Conservation (phyloP, 2,888 invertebrate genomes). For the Scaptomyza caliginosa region DNA sequence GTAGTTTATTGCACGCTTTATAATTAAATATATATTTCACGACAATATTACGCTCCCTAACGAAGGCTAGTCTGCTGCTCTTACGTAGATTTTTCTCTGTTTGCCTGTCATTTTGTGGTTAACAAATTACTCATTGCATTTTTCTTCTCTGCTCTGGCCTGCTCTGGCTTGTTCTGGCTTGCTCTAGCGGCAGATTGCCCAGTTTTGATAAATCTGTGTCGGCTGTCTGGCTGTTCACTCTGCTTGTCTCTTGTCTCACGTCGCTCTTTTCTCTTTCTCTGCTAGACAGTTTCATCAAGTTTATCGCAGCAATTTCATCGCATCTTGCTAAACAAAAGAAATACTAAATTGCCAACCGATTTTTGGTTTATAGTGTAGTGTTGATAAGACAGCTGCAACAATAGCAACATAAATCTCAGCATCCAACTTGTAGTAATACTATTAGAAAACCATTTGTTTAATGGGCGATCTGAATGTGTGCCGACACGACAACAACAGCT, state of each 20-base stretch:
- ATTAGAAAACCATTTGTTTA: constrained; percentile 72
- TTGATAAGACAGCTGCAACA: constrained; percentile 37
- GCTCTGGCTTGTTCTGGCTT: background rate
- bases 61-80: constrained; percentile 7
- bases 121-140: constrained; percentile 63
- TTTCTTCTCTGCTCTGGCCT: background rate
- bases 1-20: constrained; percentile 15
- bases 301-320: constrained; percentile 74
- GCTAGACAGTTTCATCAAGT: constrained; percentile 72
- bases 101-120: constrained; percentile 55
- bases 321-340: constrained; percentile 37
- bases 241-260: background rate
- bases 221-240: constrained; percentile 4
- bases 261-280: constrained; percentile 5
- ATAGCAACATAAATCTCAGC: constrained; percentile 19
- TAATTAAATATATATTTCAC: constrained; percentile 41
- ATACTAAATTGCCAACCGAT: constrained; percentile 40
- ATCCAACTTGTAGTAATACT: constrained; percentile 17
- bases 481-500: constrained; percentile 35
- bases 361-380: constrained; percentile 1
- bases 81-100: constrained; percentile 9
- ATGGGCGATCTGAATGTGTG: constrained; percentile 52
- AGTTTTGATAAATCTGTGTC: constrained; percentile 68
- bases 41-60: background rate
- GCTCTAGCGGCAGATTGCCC: constrained; percentile 69